These are phyloP conservation scores for Dicyrtoma fusca DNA, from an alignment of 2,888 invertebrate genomes.

Conservation along the genomic window DNA sequence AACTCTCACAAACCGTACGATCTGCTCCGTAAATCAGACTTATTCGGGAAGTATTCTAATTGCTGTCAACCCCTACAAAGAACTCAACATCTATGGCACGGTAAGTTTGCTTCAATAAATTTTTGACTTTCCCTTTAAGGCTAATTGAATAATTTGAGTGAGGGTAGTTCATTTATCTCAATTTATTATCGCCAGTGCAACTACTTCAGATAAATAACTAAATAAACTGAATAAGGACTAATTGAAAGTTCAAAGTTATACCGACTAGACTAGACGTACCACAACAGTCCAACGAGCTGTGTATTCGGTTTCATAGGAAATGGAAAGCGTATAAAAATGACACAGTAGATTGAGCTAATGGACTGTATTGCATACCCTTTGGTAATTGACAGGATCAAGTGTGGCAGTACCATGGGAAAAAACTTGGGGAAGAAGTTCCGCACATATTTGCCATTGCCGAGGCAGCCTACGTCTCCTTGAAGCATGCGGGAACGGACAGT, in stretches of 20 bases:
- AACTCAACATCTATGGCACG: constrained; percentile 82
- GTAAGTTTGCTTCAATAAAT: constrained; percentile 65
- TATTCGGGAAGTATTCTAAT: constrained; percentile 91
- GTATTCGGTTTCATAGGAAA: too few species aligned
- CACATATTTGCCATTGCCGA: constrained; percentile 91
- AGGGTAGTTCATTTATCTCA: too few species aligned
- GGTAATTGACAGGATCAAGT: constrained; percentile 73
- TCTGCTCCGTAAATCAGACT: constrained; percentile 66
- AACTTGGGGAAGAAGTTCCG: constrained; percentile 79
- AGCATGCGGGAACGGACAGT: constrained; percentile 59
- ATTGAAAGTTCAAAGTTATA: background rate
- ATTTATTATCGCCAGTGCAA: background rate
- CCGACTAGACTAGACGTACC: too few species aligned
- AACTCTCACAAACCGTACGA: constrained; percentile 1
- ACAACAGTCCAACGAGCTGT: too few species aligned
- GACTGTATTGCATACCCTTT: too few species aligned
- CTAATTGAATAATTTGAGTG: background rate
- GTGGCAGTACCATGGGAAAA: constrained; percentile 77
- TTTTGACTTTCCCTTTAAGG: background rate
- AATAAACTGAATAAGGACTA: background rate
- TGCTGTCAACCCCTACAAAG: constrained; percentile 93
- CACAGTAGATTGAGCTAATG: too few species aligned
- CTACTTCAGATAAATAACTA: too few species aligned
- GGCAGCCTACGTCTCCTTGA: constrained; percentile 79
- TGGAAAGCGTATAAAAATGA: too few species aligned